Conservation (phyloP, 2,888 invertebrate genomes). For the Pogonocherus hispidulus region DNA sequence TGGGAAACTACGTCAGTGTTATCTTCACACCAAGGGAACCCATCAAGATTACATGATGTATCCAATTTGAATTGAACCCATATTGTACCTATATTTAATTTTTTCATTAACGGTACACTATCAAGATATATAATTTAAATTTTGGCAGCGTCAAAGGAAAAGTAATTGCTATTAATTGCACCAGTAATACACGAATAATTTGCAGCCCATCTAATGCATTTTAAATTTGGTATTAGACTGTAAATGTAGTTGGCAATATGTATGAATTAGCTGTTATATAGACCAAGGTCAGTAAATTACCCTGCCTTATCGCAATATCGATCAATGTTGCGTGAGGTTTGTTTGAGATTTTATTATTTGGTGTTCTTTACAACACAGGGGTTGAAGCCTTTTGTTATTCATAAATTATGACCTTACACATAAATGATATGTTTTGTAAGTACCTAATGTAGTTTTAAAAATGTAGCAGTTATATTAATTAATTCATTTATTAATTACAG, state of each 20-base stretch:
- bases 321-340: slow-evolving; percentile 43
- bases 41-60: no score
- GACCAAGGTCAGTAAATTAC: slow-evolving; percentile 35
- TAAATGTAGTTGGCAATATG: background rate
- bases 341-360: slow-evolving; percentile 30
- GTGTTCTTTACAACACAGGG: slow-evolving; percentile 23
- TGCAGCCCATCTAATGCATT: no score
- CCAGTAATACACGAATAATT: no score
- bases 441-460: background rate
- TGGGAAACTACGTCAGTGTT: no score
- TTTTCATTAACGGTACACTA: no score
- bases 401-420: slow-evolving; percentile 38
- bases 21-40: no score
- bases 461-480: background rate
- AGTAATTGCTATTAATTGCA: no score
- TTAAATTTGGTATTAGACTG: background rate
- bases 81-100: no score
- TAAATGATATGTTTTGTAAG: slow-evolving; percentile 12
- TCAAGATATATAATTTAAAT: no score
- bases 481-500: no score
- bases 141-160: no score
- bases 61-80: no score
- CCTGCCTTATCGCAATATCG: slow-evolving; percentile 26
- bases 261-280: background rate
- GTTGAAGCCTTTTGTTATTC: slow-evolving; percentile 29